phyloP scores from a whole-genome alignment of 2,888 invertebrate genomes.

The Panzeria rudis region DNA sequence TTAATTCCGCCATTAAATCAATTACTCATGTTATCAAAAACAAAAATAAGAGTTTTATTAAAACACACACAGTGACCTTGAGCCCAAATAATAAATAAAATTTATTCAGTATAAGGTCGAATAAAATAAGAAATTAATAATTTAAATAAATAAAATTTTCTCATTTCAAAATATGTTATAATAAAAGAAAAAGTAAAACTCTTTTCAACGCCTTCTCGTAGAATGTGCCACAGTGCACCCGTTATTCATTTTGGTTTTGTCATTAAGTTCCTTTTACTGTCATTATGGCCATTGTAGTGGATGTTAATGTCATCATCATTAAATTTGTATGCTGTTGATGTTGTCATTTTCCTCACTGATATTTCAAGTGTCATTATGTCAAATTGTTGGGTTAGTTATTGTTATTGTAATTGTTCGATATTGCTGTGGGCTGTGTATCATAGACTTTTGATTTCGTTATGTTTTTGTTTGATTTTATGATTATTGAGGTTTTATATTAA shows the following conservation, averaged over 20 bases:
- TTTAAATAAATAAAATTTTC: too few relatives aligned
- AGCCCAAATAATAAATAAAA: too few relatives aligned
- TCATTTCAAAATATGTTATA: too few relatives aligned
- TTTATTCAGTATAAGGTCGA: too few relatives aligned
- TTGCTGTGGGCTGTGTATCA: not conserved
- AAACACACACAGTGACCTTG: too few relatives aligned
- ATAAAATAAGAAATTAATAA: too few relatives aligned
- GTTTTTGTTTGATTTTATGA: constrained; percentile 1
- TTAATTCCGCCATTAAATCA: too few relatives aligned
- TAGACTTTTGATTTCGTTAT: not conserved
- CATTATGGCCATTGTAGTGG: not conserved
- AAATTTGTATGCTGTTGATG: constrained; percentile 3
- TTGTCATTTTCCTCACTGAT: not conserved
- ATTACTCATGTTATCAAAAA: too few relatives aligned
- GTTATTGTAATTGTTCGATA: constrained; percentile 8
- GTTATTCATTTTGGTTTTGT: not conserved
- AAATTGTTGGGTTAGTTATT: constrained; percentile 1
- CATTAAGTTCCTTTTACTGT: not conserved
- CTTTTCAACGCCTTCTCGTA: too few relatives aligned
- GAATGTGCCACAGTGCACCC: too few relatives aligned
- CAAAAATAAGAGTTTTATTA: too few relatives aligned
- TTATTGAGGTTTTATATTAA: not conserved
- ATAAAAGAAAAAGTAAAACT: too few relatives aligned
- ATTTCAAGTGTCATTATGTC: constrained; percentile 37
- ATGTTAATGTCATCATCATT: constrained; percentile 22